Conservation (phyloP, 2,888 invertebrate genomes). For the Metellina segmentata region DNA sequence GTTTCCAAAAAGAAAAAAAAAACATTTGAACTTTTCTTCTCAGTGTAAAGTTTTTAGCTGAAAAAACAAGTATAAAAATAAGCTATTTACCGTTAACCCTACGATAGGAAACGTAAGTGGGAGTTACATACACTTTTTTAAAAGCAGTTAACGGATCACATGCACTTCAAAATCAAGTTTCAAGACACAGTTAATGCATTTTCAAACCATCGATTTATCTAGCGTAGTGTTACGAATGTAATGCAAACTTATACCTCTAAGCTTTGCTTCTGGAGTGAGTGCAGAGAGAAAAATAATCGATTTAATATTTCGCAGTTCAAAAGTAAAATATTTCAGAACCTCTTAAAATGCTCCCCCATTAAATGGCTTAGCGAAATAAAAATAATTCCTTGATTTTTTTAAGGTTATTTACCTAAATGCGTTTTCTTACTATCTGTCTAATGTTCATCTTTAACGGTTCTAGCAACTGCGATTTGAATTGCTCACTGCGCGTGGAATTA, state of each 20-base stretch:
- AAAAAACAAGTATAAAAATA: constrained; percentile 12
- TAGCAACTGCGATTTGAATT: no score
- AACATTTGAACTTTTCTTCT: background rate
- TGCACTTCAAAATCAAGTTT: constrained; percentile 15
- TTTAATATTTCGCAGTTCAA: background rate
- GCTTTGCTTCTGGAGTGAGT: background rate
- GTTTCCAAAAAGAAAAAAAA: background rate
- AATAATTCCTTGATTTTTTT: background rate
- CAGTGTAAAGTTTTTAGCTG: constrained; percentile 43
- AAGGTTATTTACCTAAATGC: background rate
- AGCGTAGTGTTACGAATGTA: background rate
- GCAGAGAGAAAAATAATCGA: constrained; percentile 8
- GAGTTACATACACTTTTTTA: constrained; percentile 43
- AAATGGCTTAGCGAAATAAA: background rate
- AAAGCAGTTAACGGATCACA: constrained; percentile 45
- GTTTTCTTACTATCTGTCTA: background rate
- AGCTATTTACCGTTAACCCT: background rate
- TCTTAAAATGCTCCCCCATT: background rate
- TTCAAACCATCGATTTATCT: constrained; percentile 27
- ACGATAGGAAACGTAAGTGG: background rate
- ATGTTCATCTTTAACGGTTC: no score
- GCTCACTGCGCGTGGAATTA: no score
- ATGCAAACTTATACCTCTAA: constrained; percentile 8
- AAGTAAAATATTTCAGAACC: background rate
- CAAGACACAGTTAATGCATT: constrained; percentile 39